Evolutionary conservation across 1,140 invertebrate genomes (phyloP).

Genomic region (Tetraneura akinire): DNA sequence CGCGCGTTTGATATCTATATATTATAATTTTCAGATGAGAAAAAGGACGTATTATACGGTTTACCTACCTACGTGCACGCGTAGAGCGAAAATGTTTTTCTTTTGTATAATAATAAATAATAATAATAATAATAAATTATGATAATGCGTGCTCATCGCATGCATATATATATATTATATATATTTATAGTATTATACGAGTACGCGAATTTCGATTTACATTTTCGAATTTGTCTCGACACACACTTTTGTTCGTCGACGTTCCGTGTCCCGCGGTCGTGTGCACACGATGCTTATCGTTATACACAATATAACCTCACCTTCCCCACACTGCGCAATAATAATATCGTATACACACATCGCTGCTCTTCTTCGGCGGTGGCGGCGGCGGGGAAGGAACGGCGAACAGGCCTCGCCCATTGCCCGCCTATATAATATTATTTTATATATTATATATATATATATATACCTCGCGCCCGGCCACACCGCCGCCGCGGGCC

Average conservation of each 20-base stretch:
- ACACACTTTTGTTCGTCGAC: constrained; percentile 20
- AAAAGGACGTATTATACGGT: constrained; percentile 9
- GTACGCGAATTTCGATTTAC: constrained; percentile 25
- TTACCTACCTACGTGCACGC: constrained; percentile 2
- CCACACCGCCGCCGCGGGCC: neutral
- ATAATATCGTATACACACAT: no score
- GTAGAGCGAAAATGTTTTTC: neutral
- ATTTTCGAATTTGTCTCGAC: constrained; percentile 29
- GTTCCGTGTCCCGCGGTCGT: constrained; percentile 42
- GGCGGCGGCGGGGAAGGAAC: neutral
- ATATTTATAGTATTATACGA: no score
- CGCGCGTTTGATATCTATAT: no score
- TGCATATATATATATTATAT: neutral
- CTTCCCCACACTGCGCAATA: no score
- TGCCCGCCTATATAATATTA: constrained; percentile 37
- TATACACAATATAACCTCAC: neutral
- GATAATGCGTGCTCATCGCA: neutral
- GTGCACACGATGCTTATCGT: constrained; percentile 42
- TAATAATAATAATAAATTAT: neutral
- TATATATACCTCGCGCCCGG: neutral
- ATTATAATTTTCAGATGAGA: no score
- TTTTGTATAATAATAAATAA: no score
- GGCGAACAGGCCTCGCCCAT: constrained; percentile 37
- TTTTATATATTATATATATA: no score
- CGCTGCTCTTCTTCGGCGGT: no score